Base-by-base conservation (phyloP, 2,888 invertebrate genomes). In the Lapara coniferarum region DNA sequence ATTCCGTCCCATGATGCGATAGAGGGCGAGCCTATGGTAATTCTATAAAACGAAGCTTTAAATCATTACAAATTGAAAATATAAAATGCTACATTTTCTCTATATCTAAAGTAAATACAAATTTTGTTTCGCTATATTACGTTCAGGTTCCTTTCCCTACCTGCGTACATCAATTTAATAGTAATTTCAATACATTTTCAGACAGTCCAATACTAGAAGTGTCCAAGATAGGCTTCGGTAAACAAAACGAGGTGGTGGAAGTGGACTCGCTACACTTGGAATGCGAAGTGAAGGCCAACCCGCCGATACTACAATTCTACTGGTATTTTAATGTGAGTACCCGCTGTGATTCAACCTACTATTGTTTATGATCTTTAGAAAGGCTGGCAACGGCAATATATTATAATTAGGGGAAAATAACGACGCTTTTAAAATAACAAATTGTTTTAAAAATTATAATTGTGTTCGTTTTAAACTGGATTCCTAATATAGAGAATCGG, bases 201-300 rank as follows among this genome's bases (percentile, higher is more conserved):
- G 93, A 92, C 86, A 92, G 91, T 76, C 93, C 93, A 74, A 88
- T 92, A 83, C 88, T 92, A 72, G 92, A 93, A 77, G 84, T 92
- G 67, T 77, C 84, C 19, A 86, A 83, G 66, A 72, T 89, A 59
- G 91, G 89, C 57, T 88, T 87, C 57, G 87, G 89, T 66, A 87
- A 83, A 73, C 72, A 83, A 69, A 87, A 85, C 70, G 89, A 89
- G 71, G 88, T 91, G 66, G 87, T 90, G 3, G 94, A 94, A 75
- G 82, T 94, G 73, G 91, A 93, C 72, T 81, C 87, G 3, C 73
- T 94, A 59, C 88, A 87, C 68, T 79, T 94, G 69, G 86, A 89
- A 70, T 94, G 94, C 74, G 92, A 93, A 73, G 87, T 86, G 52
- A 85, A 83, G 74, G 91, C 94, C 69, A 94, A 94, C 77, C 94